Evolutionary conservation across 2,888 invertebrate genomes (phyloP).

Genomic region (Cheilosia urbana): DNA sequence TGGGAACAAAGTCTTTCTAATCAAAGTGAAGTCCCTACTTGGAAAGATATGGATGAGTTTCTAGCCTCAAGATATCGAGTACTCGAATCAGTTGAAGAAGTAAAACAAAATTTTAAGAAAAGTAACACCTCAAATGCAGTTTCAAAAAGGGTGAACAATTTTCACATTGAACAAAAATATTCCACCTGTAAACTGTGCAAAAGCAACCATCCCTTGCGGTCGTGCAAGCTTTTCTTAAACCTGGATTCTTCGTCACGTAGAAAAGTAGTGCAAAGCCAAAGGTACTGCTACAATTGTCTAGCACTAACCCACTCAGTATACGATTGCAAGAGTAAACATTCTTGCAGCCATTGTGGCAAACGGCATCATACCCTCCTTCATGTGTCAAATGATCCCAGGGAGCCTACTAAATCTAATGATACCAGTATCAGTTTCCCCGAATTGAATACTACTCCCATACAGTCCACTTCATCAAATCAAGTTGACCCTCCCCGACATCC

Average conservation of each 20-base stretch:
- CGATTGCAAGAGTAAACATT: conserved; percentile 25
- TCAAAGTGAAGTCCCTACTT: neutral
- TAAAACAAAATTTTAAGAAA: conserved; percentile 5
- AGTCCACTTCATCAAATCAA: neutral
- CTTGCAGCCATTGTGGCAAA: conserved; percentile 35
- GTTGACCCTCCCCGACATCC: neutral
- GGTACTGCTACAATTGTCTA: conserved; percentile 36
- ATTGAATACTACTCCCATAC: neutral
- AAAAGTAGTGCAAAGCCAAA: conserved; percentile 13
- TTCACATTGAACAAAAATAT: conserved; percentile 13
- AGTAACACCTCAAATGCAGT: neutral
- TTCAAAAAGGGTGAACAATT: conserved; percentile 5
- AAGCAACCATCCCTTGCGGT: conserved; percentile 25
- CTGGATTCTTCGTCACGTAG: conserved; percentile 14
- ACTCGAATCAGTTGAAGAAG: conserved; percentile 21
- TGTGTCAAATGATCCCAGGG: neutral
- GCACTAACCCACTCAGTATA: conserved; percentile 24
- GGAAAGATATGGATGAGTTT: neutral
- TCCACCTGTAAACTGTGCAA: conserved; percentile 22
- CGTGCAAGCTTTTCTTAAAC: conserved; percentile 18
- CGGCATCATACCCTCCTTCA: conserved; percentile 28
- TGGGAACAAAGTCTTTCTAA: neutral
- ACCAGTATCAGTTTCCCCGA: neutral
- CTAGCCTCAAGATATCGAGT: neutral
- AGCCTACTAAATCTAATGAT: neutral